Evolutionary conservation across 1,140 invertebrate genomes (phyloP).

Genomic region (Neuroterus valhalla): DNA sequence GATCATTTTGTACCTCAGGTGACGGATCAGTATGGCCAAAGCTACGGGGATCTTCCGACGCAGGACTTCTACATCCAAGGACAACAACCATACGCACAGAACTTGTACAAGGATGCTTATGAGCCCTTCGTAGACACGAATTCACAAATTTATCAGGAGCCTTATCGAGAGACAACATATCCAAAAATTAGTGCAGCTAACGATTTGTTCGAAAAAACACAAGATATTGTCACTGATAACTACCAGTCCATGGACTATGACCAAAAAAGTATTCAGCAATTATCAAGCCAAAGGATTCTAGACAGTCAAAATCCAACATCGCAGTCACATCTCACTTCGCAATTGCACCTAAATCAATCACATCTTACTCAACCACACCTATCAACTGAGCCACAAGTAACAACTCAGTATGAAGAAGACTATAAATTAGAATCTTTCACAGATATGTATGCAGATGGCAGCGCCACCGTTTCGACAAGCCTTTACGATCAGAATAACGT

Average conservation of each 20-base stretch:
- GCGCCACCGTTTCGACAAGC: conserved; percentile 50
- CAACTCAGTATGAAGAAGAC: conserved; percentile 31
- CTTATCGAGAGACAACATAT: conserved; percentile 67
- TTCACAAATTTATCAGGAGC: conserved; percentile 74
- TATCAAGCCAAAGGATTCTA: conserved; percentile 34
- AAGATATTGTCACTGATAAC: conserved; percentile 59
- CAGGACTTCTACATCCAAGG: conserved; percentile 56
- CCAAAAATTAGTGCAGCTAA: conserved; percentile 53
- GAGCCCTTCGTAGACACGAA: conserved; percentile 63
- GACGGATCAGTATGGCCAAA: conserved; percentile 58
- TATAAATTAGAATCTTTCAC: conserved; percentile 53
- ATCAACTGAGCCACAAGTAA: conserved; percentile 9
- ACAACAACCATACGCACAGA: conserved; percentile 58
- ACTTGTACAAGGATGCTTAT: conserved; percentile 64
- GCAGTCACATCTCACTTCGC: neutral
- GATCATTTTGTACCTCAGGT: conserved; percentile 52
- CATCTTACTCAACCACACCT: neutral
- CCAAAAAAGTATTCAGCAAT: conserved; percentile 60
- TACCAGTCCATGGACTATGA: conserved; percentile 63
- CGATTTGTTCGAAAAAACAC: conserved; percentile 60
- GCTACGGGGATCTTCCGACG: conserved; percentile 53
- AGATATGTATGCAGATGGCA: conserved; percentile 58
- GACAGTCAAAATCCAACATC: neutral
- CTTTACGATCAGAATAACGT: conserved; percentile 61
- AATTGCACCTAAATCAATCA: neutral